Evolutionary conservation across 2,888 invertebrate genomes (phyloP), one percentile per base, ranked within the genome.

Genomic region (Pardosa pseudoannulata): DNA sequence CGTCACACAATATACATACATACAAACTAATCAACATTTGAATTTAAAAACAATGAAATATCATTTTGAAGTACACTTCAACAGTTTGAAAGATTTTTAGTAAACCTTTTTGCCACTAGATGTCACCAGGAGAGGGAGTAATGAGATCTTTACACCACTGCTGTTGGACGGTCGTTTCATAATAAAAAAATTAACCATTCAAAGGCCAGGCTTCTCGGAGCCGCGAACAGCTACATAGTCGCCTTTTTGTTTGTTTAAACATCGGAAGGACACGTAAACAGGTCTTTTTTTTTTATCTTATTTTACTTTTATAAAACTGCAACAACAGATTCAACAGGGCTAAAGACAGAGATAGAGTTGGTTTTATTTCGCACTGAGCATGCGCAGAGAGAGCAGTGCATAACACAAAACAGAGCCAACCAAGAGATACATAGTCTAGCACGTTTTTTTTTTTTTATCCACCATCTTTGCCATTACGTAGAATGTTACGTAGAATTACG

Each of bases 121-220:
- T 19, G 16, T 56, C 56, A 6, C 16, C 56, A 56, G 16, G 56
- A 56, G 56, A 56, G 56, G 56, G 56, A 56, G 56, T 23, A 56
- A 23, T 6, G 23, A 46, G 16, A 23, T 23, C 56, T 56, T 2
- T 56, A 56, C 23, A 56, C 73, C 56, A 29, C 75, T 72, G 67
- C 78, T 85, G 78, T 85, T 85, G 83, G 83, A 85, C 83, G 83
- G 83, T 85, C 71, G 73, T 78, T 78, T 56, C 75, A 75, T 78
- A 85, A 85, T 85, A 78, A 56, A 56, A 56, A 85, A 85, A 85
- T 73, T 68, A 85, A 78, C 72, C 83, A 78, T 65, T 78, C 68
- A 67, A 78, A 78, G 73, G 83, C 78, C 83, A 78, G 73, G 78
- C 83, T 68, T 39, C 27, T 36, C n/a, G 62, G 65, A 85, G 78